A percentile compares a stretch with the other conserved stretches of the same genome.
phyloP scores from a whole-genome alignment of 2,113 vertebrate species.

The Carassius auratus region DNA sequence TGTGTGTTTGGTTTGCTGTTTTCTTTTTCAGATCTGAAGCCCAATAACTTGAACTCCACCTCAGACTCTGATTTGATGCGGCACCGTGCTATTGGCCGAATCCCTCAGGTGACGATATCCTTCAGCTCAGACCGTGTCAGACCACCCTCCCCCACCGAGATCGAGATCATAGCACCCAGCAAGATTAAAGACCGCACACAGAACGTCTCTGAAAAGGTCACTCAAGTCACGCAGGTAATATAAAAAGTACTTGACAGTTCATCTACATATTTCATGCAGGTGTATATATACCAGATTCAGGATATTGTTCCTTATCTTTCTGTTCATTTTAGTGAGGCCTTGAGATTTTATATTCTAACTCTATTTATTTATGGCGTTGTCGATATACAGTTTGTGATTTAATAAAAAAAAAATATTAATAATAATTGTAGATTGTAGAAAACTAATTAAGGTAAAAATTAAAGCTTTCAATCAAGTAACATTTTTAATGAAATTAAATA shows the following conservation, averaged over 20 bases:
- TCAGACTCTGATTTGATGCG: constrained; percentile 89
- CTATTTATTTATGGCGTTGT: not conserved
- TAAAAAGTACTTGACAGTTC: constrained; percentile 26
- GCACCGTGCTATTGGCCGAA: constrained; percentile 85
- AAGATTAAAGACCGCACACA: constrained; percentile 94
- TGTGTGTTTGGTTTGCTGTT: not conserved
- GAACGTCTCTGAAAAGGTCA: constrained; percentile 98
- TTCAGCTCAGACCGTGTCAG: constrained; percentile 91
- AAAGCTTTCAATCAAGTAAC: not conserved
- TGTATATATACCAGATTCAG: not conserved
- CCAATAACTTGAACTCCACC: constrained; percentile 83
- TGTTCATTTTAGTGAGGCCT: not conserved
- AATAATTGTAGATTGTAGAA: constrained; percentile 8
- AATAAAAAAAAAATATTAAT: not conserved
- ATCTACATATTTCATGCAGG: not conserved
- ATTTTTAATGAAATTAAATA: too few relatives aligned
- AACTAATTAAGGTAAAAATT: not conserved
- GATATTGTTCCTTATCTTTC: not conserved
- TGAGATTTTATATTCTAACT: not conserved
- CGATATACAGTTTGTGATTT: not conserved
- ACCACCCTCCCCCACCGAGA: constrained; percentile 89
- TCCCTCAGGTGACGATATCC: constrained; percentile 93
- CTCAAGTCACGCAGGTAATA: constrained; percentile 94
- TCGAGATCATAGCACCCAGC: constrained; percentile 94
- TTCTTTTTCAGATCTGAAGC: constrained; percentile 79